Conservation (phyloP, 2,888 invertebrate species). For the Hesperia comma region DNA sequence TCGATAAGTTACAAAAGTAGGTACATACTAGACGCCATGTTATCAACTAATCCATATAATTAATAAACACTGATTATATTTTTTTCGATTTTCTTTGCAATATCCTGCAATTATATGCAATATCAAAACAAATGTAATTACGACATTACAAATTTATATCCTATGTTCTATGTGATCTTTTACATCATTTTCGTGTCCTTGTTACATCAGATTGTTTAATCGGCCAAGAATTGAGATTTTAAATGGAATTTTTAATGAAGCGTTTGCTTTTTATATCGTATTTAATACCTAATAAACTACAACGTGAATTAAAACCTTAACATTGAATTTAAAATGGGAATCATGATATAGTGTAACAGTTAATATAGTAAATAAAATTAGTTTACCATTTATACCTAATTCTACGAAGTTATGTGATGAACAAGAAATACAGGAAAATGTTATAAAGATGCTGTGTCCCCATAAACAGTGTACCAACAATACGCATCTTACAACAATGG, state of each 20-base stretch:
- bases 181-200: conserved; percentile 24
- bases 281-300: conserved; percentile 7
- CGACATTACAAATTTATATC: conserved; percentile 13
- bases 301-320: conserved; percentile 5
- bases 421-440: not conserved
- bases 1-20: not conserved
- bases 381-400: conserved; percentile 24
- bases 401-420: conserved; percentile 4
- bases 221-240: conserved; percentile 61
- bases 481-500: not conserved
- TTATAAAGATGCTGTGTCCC: not conserved
- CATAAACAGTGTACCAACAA: conserved; percentile 5
- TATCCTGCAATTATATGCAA: conserved; percentile 18
- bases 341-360: conserved; percentile 19
- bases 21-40: no score
- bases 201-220: conserved; percentile 18
- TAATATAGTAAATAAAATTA: conserved; percentile 33
- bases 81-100: conserved; percentile 24
- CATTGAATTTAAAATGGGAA: not conserved
- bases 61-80: conserved; percentile 2
- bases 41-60: no score
- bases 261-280: conserved; percentile 62
- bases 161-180: conserved; percentile 16
- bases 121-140: conserved; percentile 9
- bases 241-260: conserved; percentile 51